Base-by-base conservation (phyloP, 1,140 invertebrate genomes). In the Diachasmimorpha longicaudata region DNA sequence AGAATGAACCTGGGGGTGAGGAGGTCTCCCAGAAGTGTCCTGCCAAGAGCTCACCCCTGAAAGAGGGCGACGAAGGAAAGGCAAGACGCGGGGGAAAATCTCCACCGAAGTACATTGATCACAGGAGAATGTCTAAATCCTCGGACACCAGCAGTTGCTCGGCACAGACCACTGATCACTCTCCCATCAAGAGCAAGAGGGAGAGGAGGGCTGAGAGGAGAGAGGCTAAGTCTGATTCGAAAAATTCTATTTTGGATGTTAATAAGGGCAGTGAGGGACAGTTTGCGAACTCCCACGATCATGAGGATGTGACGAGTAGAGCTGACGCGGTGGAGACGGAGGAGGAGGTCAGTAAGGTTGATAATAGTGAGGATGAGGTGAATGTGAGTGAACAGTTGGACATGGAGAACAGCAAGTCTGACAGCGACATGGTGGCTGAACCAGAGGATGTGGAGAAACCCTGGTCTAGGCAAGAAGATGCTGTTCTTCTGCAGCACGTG, bases 391-490 rank as follows among this genome's bases (percentile, higher is more conserved):
- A n/a, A 16, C 66, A 81, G 76, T 77, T 36, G 25, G 37, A 79
- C 66, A 66, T 71, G 67, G 58, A 79, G 13, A 69, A 66, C 13
- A 63, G 58, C 31, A 63, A 63, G 21, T 23, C 19, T 6, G 58
- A 63, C 13, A 77, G 76, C 25, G 82, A 82, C 31, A 83, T 81
- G 67, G 78, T 79, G 74, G 81, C 36, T 66, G 76, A 80, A 72
- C 31, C 44, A 10, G 73, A 81, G 14, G 75, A 78, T 68, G 16
- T 66, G 69, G 39, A 72, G 8, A 83, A 70, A 72, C 81, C 86
- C 3, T 89, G 88, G 88, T 85, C 87, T 37, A 84, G 86, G 76
- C 82, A 88, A 75, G 87, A 89, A 70, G 88, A 89, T 77, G 83
- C 84, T 69, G 79, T 88, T 69, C 71, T 89, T n/a, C 77, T 89